Conservation (phyloP, 1,140 invertebrate species). For the Saxidomus purpurata region DNA sequence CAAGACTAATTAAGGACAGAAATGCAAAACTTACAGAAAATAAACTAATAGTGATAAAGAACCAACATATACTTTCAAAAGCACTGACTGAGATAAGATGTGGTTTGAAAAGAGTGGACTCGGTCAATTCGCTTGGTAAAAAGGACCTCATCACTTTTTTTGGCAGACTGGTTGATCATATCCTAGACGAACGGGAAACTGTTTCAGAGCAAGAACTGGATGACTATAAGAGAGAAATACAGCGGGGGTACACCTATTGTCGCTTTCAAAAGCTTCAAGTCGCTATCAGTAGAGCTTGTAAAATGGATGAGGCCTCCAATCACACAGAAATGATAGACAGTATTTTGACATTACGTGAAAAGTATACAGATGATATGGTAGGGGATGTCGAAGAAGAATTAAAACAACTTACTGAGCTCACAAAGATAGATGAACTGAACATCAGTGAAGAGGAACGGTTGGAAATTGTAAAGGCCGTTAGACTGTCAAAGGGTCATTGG, state of each 20-base stretch:
- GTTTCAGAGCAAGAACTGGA: slow-evolving; percentile 1
- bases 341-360: background rate
- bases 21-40: background rate
- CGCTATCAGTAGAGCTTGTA: background rate
- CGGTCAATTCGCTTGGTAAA: background rate
- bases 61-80: background rate
- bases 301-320: background rate
- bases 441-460: slow-evolving; percentile 88
- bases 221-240: background rate
- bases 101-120: background rate
- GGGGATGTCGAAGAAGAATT: background rate
- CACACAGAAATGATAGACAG: background rate
- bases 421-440: slow-evolving; percentile 79
- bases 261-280: background rate
- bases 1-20: background rate
- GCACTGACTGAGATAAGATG: background rate
- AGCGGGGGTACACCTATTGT: background rate
- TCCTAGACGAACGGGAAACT: background rate
- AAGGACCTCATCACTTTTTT: background rate
- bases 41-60: background rate
- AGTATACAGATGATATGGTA: background rate
- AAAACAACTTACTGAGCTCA: slow-evolving; percentile 62
- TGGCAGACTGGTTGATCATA: background rate
- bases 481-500: slow-evolving; percentile 90
- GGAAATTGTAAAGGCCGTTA: slow-evolving; percentile 89